Evolutionary conservation across 2,888 invertebrate genomes (phyloP), one percentile per base, ranked within the genome.

Genomic region (Deilephila porcellus): DNA sequence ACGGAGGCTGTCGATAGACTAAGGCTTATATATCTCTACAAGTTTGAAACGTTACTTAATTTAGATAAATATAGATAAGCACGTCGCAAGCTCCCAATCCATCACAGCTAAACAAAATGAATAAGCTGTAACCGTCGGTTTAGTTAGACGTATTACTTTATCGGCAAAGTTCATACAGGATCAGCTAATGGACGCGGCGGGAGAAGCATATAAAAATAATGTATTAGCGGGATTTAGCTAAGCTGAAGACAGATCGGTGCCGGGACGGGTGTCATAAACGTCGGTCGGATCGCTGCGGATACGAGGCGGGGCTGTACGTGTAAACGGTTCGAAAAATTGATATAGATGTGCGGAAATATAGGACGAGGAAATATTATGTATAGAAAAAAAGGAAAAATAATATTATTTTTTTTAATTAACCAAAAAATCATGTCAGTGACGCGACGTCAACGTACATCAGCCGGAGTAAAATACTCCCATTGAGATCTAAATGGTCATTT

Each of bases 221-320:
- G 85, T 88, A 87, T 88, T 86, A 85, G 84, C 78, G 79, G 88
- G 88, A 88, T 90, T 89, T 85, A 79, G 82, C 81, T 88, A 86
- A 90, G 85, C 89, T 84, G 82, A 83, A 86, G 88, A 88, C 81
- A 83, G 86, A 89, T 88, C 83, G 88, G 79, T 72, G 77, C 79
- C 76, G 80, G 76, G 80, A 79, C 80, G 79, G 76, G 78, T 72
- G 77, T 79, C 74, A 74, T 73, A 70, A 74, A 56, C 56, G 56
- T 56, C 71, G 64, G 73, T 73, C 78, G 37, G 56, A 71, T 59
- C 59, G 11, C 6, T 59, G 25, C 3, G 67, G 67, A 25, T 67
- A 37, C 20, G 52, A 20, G 52, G 25, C 1, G 6, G 17, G 25
- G n/a, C 45, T 67, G 14, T 67, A 64, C 37, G 17, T 19, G 34